Evolutionary conservation across 1,140 invertebrate genomes (phyloP).

Genomic region (Musca domestica): DNA sequence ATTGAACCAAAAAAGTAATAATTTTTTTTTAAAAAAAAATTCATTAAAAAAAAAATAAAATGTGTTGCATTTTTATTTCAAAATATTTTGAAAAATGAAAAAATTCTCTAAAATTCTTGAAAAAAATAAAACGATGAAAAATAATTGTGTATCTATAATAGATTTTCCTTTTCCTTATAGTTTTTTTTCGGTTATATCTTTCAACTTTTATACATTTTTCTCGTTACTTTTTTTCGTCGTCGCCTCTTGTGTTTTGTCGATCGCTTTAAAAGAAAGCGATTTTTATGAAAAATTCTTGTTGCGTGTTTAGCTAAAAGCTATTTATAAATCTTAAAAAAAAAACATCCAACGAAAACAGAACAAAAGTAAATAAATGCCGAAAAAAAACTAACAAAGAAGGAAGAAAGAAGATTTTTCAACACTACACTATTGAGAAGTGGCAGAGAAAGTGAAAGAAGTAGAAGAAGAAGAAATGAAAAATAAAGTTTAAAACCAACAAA

Average conservation of each 20-base stretch:
- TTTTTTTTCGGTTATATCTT: conserved; percentile 8
- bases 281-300: conserved; percentile 48
- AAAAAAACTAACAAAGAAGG: no score
- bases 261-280: conserved; percentile 8
- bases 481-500: no score
- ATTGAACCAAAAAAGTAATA: conserved; percentile 1
- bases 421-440: no score
- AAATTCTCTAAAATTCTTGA: conserved; percentile 1
- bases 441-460: no score
- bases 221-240: conserved; percentile 5
- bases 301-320: conserved; percentile 54
- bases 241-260: background rate
- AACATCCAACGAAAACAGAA: background rate
- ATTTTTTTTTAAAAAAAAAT: background rate
- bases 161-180: conserved; percentile 8
- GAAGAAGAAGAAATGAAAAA: no score
- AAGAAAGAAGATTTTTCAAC: no score
- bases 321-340: conserved; percentile 31
- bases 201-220: conserved; percentile 17
- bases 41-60: no score
- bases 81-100: background rate
- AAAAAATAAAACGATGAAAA: no score
- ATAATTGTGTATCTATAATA: conserved; percentile 32
- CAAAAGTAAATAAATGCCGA: background rate
- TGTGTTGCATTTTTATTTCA: no score